Evolutionary conservation across 2,113 vertebrate genomes (phyloP).

Genomic region (Strigops habroptila): DNA sequence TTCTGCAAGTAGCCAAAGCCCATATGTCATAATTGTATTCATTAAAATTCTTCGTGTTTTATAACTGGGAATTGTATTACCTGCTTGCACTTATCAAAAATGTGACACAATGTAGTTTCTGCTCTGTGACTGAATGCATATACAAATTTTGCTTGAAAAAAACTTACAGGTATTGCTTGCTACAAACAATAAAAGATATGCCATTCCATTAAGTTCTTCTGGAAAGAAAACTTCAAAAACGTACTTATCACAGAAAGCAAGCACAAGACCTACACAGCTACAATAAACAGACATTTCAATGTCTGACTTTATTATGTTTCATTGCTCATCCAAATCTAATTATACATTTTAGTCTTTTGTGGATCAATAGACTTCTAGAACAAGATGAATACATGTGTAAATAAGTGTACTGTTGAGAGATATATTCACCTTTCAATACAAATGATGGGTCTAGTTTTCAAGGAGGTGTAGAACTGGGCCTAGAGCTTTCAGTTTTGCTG

Average conservation of each 20-base stretch:
- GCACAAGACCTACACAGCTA: neutral
- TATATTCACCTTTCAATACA: neutral
- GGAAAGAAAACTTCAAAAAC: neutral
- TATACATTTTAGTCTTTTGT: neutral
- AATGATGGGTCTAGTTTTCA: neutral
- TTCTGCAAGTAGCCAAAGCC: neutral
- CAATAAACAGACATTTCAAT: neutral
- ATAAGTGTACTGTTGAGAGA: neutral
- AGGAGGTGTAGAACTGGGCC: neutral
- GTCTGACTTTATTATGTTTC: neutral
- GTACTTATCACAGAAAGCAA: neutral
- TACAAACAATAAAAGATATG: neutral
- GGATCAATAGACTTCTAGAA: neutral
- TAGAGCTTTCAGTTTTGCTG: neutral
- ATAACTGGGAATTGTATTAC: neutral
- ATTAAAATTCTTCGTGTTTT: neutral
- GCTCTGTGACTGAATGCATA: neutral
- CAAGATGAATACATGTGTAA: neutral
- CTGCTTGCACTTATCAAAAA: neutral
- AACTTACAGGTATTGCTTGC: rapidly evolving
- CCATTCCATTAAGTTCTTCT: neutral
- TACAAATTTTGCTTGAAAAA: neutral
- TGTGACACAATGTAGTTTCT: neutral
- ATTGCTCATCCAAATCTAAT: neutral
- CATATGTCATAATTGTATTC: neutral